Conservation (phyloP, 2,797 vertebrate species). For the Rhynchotus rufescens region DNA sequence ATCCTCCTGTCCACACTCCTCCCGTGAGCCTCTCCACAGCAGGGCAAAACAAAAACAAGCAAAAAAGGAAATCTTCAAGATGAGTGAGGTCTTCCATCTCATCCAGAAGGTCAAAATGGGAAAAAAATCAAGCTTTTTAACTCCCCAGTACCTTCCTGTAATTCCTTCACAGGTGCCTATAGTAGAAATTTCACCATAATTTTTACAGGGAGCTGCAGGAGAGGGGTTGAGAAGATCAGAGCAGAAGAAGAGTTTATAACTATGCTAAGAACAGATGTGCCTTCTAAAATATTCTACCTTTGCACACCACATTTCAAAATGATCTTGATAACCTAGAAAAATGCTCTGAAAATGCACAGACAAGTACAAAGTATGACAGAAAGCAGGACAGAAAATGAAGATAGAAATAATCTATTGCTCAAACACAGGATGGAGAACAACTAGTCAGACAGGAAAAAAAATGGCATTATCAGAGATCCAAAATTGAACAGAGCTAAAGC, state of each 20-base stretch:
- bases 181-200: not conserved
- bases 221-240: not conserved
- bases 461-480: slow-evolving; percentile 1
- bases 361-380: not conserved
- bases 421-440: slow-evolving; percentile 42
- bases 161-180: not conserved
- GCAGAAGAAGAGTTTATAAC: not conserved
- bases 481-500: not conserved
- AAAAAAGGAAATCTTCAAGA: not conserved
- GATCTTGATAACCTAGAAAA: slow-evolving; percentile 42
- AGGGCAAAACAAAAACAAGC: not conserved
- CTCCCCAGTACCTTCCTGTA: not conserved
- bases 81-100: not conserved
- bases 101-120: not conserved
- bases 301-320: not conserved
- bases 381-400: not conserved
- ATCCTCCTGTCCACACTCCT: not conserved
- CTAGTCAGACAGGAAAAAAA: not conserved
- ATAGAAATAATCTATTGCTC: slow-evolving; percentile 26
- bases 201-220: not conserved
- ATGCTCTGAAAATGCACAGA: slow-evolving; percentile 17
- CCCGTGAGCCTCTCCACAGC: not conserved
- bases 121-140: not conserved
- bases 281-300: not conserved
- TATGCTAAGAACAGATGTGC: not conserved